phyloP scores from a whole-genome alignment of 1,140 invertebrate species.

The Tetragonula clypearis region DNA sequence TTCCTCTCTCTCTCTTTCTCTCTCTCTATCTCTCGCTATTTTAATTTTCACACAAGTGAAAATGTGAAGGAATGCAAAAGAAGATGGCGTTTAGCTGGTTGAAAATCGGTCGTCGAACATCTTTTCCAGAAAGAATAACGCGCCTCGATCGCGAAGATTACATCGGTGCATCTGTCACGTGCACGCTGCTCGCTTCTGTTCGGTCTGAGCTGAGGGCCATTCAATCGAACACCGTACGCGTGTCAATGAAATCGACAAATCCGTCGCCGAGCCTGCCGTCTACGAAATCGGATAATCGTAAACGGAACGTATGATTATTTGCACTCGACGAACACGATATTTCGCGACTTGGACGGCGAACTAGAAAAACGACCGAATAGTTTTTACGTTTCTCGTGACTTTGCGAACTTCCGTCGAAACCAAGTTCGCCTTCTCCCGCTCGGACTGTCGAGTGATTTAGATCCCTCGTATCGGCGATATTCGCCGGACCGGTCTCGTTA shows the following conservation, averaged over 20 bases:
- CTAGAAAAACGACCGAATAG: not conserved
- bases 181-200: conserved; percentile 48
- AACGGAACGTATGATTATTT: not conserved
- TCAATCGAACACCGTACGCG: conserved; percentile 42
- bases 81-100: not conserved
- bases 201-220: conserved; percentile 20
- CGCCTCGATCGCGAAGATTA: conserved; percentile 44
- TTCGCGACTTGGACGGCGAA: not conserved
- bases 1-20: not conserved
- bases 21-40: not conserved
- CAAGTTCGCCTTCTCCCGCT: not conserved
- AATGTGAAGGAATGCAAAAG: not conserved
- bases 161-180: conserved; percentile 52
- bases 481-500: conserved; percentile 23
- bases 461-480: conserved; percentile 19
- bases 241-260: conserved; percentile 53
- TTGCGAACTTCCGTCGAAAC: not conserved
- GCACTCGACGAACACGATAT: not conserved
- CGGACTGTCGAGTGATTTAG: not conserved
- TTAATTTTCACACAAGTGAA: not conserved
- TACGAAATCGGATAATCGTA: not conserved
- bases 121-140: not conserved
- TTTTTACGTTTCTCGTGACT: not conserved
- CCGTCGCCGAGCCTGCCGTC: not conserved
- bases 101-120: not conserved